A percentile compares a stretch with the other conserved stretches of the same genome.
Evolutionary conservation across 2,888 invertebrate species (phyloP).

Genomic region (Oscheius sp.): DNA sequence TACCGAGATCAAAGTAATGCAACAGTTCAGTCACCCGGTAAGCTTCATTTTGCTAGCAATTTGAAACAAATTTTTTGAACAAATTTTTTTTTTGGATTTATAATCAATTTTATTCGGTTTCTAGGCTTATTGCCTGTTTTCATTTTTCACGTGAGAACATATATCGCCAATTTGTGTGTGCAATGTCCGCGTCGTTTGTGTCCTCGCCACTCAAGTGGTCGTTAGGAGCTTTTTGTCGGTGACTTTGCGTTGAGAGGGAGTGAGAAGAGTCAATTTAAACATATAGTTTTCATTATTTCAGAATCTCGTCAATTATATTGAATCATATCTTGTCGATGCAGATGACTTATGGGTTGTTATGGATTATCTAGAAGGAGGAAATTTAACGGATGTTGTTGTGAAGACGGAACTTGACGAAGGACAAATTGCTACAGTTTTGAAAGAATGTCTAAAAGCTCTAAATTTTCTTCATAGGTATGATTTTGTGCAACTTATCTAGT

Average conservation of each 20-base stretch:
- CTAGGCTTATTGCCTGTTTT: no score
- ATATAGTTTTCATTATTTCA: no score
- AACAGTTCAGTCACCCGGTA: slow-evolving; percentile 85
- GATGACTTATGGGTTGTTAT: slow-evolving; percentile 95
- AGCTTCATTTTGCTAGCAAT: neutral
- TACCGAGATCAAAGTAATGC: slow-evolving; percentile 88
- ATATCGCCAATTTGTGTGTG: neutral
- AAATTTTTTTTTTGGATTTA: neutral
- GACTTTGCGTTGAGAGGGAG: neutral
- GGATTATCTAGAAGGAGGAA: slow-evolving; percentile 91
- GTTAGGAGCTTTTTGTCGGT: neutral
- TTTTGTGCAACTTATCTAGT: neutral
- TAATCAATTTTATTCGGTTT: no score
- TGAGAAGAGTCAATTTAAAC: no score
- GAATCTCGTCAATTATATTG: slow-evolving; percentile 93
- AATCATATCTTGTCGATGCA: slow-evolving; percentile 74
- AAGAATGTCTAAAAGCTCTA: slow-evolving; percentile 86
- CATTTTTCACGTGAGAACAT: neutral
- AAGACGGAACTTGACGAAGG: slow-evolving; percentile 86
- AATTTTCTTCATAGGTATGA: slow-evolving; percentile 81
- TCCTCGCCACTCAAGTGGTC: neutral
- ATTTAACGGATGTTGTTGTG: slow-evolving; percentile 84
- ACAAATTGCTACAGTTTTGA: slow-evolving; percentile 93
- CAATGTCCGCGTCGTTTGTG: neutral
- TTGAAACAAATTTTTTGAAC: no score